Conservation (phyloP, 2,113 vertebrate species). For the Sphaerodactylus townsendi region DNA sequence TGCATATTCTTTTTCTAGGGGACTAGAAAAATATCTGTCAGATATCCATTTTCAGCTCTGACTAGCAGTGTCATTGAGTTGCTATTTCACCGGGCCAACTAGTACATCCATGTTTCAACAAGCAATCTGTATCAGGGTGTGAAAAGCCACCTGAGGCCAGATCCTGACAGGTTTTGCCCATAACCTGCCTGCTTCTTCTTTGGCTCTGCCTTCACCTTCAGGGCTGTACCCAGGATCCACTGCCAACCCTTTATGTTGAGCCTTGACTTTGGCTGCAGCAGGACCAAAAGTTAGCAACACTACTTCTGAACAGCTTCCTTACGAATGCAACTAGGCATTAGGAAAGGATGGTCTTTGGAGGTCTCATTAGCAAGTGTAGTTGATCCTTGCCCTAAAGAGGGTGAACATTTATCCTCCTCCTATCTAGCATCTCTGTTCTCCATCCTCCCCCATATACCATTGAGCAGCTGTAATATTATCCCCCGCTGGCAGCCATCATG, state of each 20-base stretch:
- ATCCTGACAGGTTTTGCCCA: neutral
- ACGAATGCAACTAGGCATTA: neutral
- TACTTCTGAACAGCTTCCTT: no score
- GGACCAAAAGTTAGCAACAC: neutral
- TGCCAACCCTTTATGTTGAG: neutral
- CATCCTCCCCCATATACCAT: accelerated
- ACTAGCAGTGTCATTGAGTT: no score
- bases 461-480: constrained; percentile 13
- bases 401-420: neutral
- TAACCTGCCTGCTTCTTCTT: neutral
- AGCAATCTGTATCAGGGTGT: no score
- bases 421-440: neutral
- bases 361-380: neutral
- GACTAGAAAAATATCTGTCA: no score
- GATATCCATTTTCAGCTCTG: no score
- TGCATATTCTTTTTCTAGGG: no score
- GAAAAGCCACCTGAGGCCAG: neutral
- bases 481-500: constrained; percentile 42
- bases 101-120: neutral
- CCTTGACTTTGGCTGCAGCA: no score
- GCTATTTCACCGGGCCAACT: no score
- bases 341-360: neutral
- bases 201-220: no score
- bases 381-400: neutral
- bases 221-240: neutral